Evolutionary conservation across 2,888 invertebrate genomes (phyloP).

Genomic region (Amblyjoppa proteus): DNA sequence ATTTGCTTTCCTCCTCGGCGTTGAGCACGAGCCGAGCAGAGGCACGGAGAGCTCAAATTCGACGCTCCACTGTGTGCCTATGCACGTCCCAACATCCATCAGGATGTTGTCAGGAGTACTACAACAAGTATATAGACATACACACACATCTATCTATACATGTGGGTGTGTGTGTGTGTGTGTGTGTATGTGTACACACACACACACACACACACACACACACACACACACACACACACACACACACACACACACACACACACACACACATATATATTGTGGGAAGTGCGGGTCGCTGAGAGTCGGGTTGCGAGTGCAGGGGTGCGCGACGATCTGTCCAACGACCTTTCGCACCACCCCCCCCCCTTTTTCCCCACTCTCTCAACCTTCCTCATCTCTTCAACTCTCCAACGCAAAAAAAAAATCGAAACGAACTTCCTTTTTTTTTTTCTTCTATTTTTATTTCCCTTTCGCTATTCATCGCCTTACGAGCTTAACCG

Average conservation of each 20-base stretch:
- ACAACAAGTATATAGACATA: slow-evolving; percentile 4
- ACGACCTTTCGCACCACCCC: slow-evolving; percentile 64
- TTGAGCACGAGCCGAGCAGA: neutral
- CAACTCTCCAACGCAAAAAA: slow-evolving; percentile 2
- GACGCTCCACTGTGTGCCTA: neutral
- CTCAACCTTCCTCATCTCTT: slow-evolving; percentile 40
- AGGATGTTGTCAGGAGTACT: neutral
- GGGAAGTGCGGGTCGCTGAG: slow-evolving; percentile 24
- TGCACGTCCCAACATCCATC: neutral
- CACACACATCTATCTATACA: neutral
- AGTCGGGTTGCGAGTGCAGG: slow-evolving; percentile 37
- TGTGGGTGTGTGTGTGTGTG: neutral
- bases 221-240: neutral
- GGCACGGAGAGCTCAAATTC: slow-evolving; percentile 1
- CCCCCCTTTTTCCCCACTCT: slow-evolving; percentile 23
- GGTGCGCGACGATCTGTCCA: slow-evolving; percentile 67
- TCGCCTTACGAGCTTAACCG: neutral
- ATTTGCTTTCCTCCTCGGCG: slow-evolving; percentile 35
- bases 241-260: neutral
- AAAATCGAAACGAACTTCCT: neutral
- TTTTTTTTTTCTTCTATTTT: slow-evolving; percentile 11
- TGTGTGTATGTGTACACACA: slow-evolving; percentile 1
- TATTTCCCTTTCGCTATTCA: neutral
- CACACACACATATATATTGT: slow-evolving; percentile 1
- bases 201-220: neutral